Conservation (phyloP, 2,113 vertebrate genomes). For the Mustelus asterias region DNA sequence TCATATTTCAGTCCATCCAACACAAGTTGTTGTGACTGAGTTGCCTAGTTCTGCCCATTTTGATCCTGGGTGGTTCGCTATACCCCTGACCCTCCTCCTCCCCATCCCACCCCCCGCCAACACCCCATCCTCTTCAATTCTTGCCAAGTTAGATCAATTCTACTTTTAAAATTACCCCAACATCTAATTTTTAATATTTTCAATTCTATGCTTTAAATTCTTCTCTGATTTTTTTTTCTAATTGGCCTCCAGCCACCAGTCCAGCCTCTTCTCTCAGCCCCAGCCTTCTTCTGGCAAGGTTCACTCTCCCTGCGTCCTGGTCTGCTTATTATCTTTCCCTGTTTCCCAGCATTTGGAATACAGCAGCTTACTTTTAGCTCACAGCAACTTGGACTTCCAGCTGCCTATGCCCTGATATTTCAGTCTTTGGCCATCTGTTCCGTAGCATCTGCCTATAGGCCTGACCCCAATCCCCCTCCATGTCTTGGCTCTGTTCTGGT, state of each 20-base stretch:
- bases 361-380: neutral
- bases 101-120: neutral
- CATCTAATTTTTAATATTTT: neutral
- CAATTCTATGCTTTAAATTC: neutral
- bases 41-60: neutral
- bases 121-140: neutral
- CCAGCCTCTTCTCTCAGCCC: neutral
- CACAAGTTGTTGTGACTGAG: neutral
- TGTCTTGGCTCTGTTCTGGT: neutral
- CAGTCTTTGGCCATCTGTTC: constrained; percentile 8
- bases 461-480: neutral
- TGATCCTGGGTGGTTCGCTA: neutral
- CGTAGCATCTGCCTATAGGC: neutral
- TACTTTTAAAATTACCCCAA: neutral
- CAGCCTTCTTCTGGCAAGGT: neutral
- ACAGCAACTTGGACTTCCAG: neutral
- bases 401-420: neutral
- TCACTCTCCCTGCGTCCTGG: neutral
- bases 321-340: neutral
- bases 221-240: neutral
- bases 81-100: neutral
- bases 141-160: neutral
- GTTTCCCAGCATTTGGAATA: neutral
- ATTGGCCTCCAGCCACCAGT: neutral
- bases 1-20: neutral